Conservation (phyloP, 2,113 vertebrate species). For the Callocephalon fimbriatum region DNA sequence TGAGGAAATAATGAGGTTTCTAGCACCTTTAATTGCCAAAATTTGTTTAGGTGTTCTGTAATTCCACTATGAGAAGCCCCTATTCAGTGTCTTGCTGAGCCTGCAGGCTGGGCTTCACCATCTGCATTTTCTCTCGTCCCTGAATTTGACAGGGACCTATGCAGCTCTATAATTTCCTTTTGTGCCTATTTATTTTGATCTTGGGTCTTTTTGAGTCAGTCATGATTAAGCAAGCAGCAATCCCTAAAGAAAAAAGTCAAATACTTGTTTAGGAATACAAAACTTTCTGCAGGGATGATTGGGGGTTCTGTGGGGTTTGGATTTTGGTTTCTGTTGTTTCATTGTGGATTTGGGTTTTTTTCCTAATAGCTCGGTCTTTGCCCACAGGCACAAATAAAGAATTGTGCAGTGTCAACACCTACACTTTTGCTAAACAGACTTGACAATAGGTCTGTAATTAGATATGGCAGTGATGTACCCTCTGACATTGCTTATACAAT, state of each 20-base stretch:
- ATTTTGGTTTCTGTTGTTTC: neutral
- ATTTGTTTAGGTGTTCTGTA: too few relatives aligned
- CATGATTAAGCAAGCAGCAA: neutral
- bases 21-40: too few relatives aligned
- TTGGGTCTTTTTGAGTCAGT: neutral
- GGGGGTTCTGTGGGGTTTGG: accelerated
- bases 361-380: neutral
- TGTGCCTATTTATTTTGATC: neutral
- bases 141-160: neutral
- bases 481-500: conserved; percentile 3
- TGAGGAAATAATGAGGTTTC: too few relatives aligned
- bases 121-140: too few relatives aligned
- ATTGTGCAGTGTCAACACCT: neutral
- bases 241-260: neutral
- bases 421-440: neutral
- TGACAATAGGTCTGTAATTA: neutral
- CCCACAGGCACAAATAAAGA: neutral
- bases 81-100: too few relatives aligned
- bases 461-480: neutral
- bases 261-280: neutral
- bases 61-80: too few relatives aligned
- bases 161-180: neutral
- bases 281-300: neutral
- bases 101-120: too few relatives aligned
- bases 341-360: neutral